Evolutionary conservation across 2,888 invertebrate species (phyloP).

Genomic region (Podotricha telesiphe): DNA sequence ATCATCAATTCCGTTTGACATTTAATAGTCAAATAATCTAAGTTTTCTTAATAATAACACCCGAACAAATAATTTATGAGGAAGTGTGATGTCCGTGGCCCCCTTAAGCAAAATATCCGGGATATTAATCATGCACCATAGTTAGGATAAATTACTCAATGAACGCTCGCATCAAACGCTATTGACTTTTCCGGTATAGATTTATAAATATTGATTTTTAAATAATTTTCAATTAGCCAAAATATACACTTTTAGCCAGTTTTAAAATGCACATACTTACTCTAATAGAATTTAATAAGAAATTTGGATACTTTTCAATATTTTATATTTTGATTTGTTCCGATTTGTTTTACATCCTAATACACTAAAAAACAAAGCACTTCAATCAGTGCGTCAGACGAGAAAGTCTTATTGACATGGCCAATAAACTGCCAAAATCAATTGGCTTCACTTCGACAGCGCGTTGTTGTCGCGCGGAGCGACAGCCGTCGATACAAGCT

Average conservation of each 20-base stretch:
- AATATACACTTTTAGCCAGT: background rate
- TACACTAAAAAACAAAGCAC: conserved; percentile 53
- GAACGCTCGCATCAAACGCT: conserved; percentile 63
- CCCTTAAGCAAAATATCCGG: conserved; percentile 73
- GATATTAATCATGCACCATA: conserved; percentile 76
- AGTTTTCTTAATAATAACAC: conserved; percentile 34
- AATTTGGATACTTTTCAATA: no score
- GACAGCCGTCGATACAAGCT: conserved; percentile 38
- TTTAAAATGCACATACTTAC: background rate
- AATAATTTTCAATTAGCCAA: conserved; percentile 61
- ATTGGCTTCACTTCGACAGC: conserved; percentile 56
- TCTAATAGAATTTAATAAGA: background rate
- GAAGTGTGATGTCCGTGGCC: conserved; percentile 51
- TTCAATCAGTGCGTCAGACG: conserved; percentile 59
- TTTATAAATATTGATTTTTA: conserved; percentile 58
- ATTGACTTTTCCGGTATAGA: conserved; percentile 74
- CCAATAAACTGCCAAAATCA: conserved; percentile 68
- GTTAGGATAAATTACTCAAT: conserved; percentile 75
- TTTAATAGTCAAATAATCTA: conserved; percentile 24
- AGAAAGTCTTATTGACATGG: conserved; percentile 64
- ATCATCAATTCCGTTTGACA: conserved; percentile 3
- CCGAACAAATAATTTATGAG: conserved; percentile 37
- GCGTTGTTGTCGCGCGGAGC: conserved; percentile 36
- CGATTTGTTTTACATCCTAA: conserved; percentile 2
- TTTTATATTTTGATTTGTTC: conserved; percentile 26